Evolutionary conservation across 64 coral and sea anemone genomes (phyloP).

Genomic region (Montipora sp.): DNA sequence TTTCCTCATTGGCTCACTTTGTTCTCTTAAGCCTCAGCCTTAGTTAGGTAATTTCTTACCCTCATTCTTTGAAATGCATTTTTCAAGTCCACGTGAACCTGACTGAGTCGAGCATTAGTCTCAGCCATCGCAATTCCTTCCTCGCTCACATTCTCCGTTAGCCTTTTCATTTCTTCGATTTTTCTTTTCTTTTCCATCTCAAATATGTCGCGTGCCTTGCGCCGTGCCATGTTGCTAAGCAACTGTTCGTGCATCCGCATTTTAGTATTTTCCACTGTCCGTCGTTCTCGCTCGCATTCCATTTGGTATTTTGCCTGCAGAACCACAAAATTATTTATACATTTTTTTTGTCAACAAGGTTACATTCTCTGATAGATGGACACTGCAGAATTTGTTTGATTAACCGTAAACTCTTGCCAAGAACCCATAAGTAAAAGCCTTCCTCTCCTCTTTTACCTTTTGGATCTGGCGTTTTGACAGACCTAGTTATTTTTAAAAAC

Average conservation of each 20-base stretch:
- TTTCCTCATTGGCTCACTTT: no score
- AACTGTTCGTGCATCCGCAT: slow-evolving; percentile 89
- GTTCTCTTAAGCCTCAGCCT: no score
- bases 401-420: no score
- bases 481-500: no score
- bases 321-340: not conserved
- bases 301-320: slow-evolving; percentile 87
- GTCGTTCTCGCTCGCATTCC: slow-evolving; percentile 77
- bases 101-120: slow-evolving; percentile 75
- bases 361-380: no score
- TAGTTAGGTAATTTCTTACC: slow-evolving; percentile 25
- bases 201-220: slow-evolving; percentile 36
- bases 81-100: slow-evolving; percentile 85
- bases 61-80: slow-evolving; percentile 82
- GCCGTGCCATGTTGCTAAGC: slow-evolving; percentile 64
- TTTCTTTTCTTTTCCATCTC: slow-evolving; percentile 80
- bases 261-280: slow-evolving; percentile 65
- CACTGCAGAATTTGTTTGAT: no score
- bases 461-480: no score
- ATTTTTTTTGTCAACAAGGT: not conserved
- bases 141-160: slow-evolving; percentile 57
- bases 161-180: slow-evolving; percentile 69
- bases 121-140: slow-evolving; percentile 84
- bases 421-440: no score
- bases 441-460: no score